Evolutionary conservation across 1,140 invertebrate genomes (phyloP).

Genomic region (Drosophila lini): DNA sequence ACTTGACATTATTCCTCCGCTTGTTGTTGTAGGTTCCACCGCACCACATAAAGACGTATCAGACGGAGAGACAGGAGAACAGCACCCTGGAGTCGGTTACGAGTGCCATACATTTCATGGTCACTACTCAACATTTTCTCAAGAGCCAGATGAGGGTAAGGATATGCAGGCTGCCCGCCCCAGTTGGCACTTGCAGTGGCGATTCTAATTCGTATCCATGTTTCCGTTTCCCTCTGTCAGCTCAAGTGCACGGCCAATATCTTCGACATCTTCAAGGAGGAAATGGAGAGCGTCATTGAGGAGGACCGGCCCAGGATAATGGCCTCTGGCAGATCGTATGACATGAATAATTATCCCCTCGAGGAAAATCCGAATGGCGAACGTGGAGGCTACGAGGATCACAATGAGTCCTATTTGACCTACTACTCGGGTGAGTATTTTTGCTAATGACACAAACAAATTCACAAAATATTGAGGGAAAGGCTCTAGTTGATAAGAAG

Average conservation of each 20-base stretch:
- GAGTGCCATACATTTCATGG: conserved; percentile 85
- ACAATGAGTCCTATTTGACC: conserved; percentile 82
- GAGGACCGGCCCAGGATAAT: conserved; percentile 82
- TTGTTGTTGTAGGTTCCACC: conserved; percentile 69
- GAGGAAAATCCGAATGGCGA: conserved; percentile 70
- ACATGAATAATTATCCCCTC: conserved; percentile 80
- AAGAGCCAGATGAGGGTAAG: conserved; percentile 85
- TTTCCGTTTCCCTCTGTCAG: conserved; percentile 39
- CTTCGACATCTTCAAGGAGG: conserved; percentile 83
- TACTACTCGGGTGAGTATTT: conserved; percentile 71
- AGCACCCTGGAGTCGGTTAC: conserved; percentile 78
- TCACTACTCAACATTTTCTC: conserved; percentile 86
- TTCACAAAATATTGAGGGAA: neutral
- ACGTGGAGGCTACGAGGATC: conserved; percentile 75
- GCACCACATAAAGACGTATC: conserved; percentile 80
- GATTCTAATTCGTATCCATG: conserved; percentile 18
- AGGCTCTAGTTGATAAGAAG: neutral
- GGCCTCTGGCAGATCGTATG: conserved; percentile 81
- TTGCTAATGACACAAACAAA: neutral
- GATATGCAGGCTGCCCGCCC: neutral
- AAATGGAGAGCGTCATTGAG: conserved; percentile 81
- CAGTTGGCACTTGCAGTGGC: conserved; percentile 1
- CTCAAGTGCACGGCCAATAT: conserved; percentile 82
- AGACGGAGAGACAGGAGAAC: conserved; percentile 75
- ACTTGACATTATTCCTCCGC: conserved; percentile 62